Evolutionary conservation across 2,113 vertebrate species (phyloP).

Genomic region (Gymnorhina tibicen): DNA sequence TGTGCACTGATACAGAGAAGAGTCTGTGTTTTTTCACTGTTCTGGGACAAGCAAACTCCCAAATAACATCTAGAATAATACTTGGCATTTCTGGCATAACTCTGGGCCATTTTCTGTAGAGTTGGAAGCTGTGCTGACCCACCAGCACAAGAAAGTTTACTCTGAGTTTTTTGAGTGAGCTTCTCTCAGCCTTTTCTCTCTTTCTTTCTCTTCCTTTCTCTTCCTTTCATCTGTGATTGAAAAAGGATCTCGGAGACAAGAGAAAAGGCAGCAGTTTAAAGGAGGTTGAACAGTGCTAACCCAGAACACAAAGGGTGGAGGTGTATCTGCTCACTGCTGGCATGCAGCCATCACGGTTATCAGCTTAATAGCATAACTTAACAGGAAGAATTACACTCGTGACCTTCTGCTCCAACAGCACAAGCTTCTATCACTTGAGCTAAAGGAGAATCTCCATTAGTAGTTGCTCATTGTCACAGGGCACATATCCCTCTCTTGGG

Average conservation of each 20-base stretch:
- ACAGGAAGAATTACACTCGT: slow-evolving; percentile 36
- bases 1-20: not conserved
- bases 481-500: slow-evolving; percentile 42
- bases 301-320: slow-evolving; percentile 39
- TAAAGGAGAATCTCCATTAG: slow-evolving; percentile 60
- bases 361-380: slow-evolving; percentile 58
- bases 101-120: not conserved
- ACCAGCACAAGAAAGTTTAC: not conserved
- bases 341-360: slow-evolving; percentile 51
- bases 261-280: not conserved
- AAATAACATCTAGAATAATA: not conserved
- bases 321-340: slow-evolving; percentile 32
- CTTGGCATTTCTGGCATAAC: not conserved
- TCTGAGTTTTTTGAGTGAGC: not conserved
- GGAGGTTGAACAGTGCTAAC: not conserved
- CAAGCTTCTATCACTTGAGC: slow-evolving; percentile 49
- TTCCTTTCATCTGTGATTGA: not conserved
- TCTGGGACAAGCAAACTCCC: not conserved
- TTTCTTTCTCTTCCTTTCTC: not conserved
- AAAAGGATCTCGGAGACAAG: not conserved
- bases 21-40: not conserved
- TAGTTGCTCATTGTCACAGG: slow-evolving; percentile 39
- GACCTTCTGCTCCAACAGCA: slow-evolving; percentile 45
- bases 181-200: not conserved
- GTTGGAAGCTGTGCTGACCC: not conserved